Percentiles rank a stretch among this genome's conserved stretches.
These are phyloP conservation scores for Xenopus borealis DNA, from an alignment of 2,113 vertebrate genomes.

Conservation along the genomic window DNA sequence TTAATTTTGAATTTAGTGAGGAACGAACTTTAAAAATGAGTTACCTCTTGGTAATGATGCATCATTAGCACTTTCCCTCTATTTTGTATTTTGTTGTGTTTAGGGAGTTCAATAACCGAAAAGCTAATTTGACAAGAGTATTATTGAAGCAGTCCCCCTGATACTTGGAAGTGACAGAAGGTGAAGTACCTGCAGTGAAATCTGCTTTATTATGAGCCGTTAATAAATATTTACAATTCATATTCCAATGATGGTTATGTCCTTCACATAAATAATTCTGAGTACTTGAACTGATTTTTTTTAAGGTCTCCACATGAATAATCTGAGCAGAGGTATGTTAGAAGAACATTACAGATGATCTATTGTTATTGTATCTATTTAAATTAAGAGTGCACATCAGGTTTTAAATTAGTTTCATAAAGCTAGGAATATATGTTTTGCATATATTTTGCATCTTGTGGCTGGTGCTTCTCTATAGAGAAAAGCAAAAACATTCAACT, in stretches of 20 bases:
- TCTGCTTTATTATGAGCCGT: constrained; percentile 68
- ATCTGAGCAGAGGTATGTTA: constrained; percentile 17
- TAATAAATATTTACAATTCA: constrained; percentile 74
- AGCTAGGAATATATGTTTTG: too few relatives aligned
- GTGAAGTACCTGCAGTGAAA: constrained; percentile 64
- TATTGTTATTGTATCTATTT: too few relatives aligned
- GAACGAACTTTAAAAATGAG: constrained; percentile 62
- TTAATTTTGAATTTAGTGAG: constrained; percentile 69
- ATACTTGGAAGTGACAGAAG: constrained; percentile 64
- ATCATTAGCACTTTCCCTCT: constrained; percentile 65
- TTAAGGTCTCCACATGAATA: constrained; percentile 48
- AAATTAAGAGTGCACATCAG: too few relatives aligned
- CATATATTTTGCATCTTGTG: too few relatives aligned
- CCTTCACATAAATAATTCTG: constrained; percentile 56
- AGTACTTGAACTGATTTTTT: constrained; percentile 54
- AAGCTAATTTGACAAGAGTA: constrained; percentile 68
- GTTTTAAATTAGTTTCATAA: too few relatives aligned
- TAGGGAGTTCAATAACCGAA: constrained; percentile 63
- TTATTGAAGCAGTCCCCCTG: constrained; percentile 65
- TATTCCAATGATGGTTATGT: constrained; percentile 58
- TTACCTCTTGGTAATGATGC: constrained; percentile 63
- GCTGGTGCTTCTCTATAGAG: too few relatives aligned
- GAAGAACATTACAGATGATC: too few relatives aligned
- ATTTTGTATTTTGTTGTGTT: constrained; percentile 73
- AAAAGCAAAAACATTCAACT: too few relatives aligned